Evolutionary conservation across 1,140 invertebrate species (phyloP).

Genomic region (Drosophila teissieri): DNA sequence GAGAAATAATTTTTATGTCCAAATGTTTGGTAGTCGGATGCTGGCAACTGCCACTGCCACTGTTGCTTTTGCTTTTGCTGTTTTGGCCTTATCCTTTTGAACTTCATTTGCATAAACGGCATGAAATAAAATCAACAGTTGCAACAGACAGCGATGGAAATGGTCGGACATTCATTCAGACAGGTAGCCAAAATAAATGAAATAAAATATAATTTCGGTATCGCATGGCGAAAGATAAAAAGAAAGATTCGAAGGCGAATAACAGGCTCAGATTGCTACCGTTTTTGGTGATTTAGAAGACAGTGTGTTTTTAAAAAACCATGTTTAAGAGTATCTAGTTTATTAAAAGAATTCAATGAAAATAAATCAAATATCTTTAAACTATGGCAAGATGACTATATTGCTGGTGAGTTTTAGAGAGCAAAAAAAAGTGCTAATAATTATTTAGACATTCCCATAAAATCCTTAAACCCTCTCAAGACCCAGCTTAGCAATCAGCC

Average conservation of each 20-base stretch:
- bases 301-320: neutral
- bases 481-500: slow-evolving; percentile 56
- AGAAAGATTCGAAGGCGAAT: slow-evolving; percentile 54
- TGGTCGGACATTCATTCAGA: slow-evolving; percentile 40
- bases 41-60: slow-evolving; percentile 15
- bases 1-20: slow-evolving; percentile 83
- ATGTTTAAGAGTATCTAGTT: neutral
- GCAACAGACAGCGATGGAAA: slow-evolving; percentile 53
- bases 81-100: slow-evolving; percentile 81
- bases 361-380: too few relatives aligned
- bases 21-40: slow-evolving; percentile 60
- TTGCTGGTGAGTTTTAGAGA: neutral
- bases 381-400: too few relatives aligned
- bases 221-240: slow-evolving; percentile 71
- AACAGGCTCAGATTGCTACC: slow-evolving; percentile 65
- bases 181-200: slow-evolving; percentile 71
- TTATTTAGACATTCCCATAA: slow-evolving; percentile 4
- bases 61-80: too few relatives aligned
- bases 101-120: slow-evolving; percentile 82
- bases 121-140: slow-evolving; percentile 83
- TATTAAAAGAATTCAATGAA: neutral
- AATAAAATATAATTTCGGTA: slow-evolving; percentile 51
- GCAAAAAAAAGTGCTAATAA: neutral
- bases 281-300: slow-evolving; percentile 19
- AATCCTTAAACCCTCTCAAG: neutral